Conservation (phyloP, 2,113 vertebrate species). For the Sylvietta virens region DNA sequence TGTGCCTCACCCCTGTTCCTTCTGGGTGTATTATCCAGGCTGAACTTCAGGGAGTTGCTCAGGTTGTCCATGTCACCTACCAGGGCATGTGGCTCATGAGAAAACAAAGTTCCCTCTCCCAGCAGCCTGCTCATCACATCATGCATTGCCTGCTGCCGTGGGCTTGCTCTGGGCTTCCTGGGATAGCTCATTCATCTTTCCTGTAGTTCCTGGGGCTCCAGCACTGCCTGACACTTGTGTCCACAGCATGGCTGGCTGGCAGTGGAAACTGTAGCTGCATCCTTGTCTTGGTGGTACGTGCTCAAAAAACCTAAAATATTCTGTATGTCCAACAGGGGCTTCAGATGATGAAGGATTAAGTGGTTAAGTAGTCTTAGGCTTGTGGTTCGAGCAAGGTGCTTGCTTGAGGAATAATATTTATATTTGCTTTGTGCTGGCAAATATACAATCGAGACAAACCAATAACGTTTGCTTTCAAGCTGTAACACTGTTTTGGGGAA, state of each 20-base stretch:
- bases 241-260: neutral
- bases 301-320: neutral
- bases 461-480: constrained; percentile 24
- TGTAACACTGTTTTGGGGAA: neutral
- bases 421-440: constrained; percentile 53
- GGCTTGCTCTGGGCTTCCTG: neutral
- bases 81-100: neutral
- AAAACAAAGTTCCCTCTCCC: neutral
- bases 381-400: constrained; percentile 38
- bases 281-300: neutral
- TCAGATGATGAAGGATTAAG: constrained; percentile 33
- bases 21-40: neutral
- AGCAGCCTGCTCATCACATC: neutral
- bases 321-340: neutral
- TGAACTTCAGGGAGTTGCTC: neutral
- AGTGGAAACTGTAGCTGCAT: neutral
- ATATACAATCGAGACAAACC: constrained; percentile 55
- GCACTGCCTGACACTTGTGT: neutral
- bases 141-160: rapidly evolving
- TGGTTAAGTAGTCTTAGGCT: constrained; percentile 43
- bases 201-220: neutral
- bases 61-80: neutral
- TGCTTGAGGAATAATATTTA: constrained; percentile 65
- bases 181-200: neutral
- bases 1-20: neutral